Percentiles rank a stretch among this genome's conserved stretches.
phyloP scores from a whole-genome alignment of 2,113 vertebrate species.

The Myanophis thanlyinensis region DNA sequence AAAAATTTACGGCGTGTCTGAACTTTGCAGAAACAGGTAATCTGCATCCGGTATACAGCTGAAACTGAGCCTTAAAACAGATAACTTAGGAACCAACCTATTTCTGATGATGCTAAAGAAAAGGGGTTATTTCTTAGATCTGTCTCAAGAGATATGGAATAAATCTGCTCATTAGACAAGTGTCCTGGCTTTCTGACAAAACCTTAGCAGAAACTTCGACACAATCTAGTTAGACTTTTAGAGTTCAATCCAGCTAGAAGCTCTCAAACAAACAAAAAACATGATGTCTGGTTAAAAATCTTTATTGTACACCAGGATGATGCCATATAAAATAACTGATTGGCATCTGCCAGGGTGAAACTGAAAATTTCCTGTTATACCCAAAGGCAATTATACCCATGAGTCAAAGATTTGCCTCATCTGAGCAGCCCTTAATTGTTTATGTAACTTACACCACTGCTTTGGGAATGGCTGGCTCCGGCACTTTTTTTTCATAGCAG shows the following conservation, averaged over 20 bases:
- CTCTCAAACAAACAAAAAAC: background rate
- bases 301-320: background rate
- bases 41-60: background rate
- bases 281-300: background rate
- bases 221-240: background rate
- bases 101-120: background rate
- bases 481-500: background rate
- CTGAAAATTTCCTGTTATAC: background rate
- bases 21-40: conserved; percentile 27
- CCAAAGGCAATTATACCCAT: background rate
- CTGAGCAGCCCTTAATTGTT: background rate
- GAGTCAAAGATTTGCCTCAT: background rate
- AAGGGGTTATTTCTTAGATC: background rate
- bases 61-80: background rate
- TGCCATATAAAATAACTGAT: background rate
- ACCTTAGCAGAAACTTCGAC: background rate
- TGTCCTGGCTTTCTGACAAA: background rate
- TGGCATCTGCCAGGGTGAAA: background rate
- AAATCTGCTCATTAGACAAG: background rate
- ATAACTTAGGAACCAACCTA: background rate
- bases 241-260: background rate
- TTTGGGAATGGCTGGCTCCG: background rate
- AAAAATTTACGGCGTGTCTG: conserved; percentile 20
- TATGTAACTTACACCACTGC: background rate
- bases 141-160: background rate